A percentile compares a stretch with the other conserved stretches of the same genome.
Conservation (phyloP, 2,113 vertebrate genomes). For the Salvator merianae region DNA sequence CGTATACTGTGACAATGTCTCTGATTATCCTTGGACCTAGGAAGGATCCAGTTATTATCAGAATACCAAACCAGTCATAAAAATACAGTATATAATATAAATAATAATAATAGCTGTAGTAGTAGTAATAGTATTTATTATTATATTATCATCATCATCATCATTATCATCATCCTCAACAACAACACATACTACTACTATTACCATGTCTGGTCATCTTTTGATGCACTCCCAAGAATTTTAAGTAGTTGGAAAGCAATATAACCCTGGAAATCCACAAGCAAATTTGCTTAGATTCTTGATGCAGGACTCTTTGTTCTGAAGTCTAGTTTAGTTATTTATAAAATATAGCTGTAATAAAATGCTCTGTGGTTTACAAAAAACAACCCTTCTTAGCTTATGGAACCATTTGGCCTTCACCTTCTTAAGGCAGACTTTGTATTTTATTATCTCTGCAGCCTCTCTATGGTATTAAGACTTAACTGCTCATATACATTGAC, state of each 20-base stretch:
- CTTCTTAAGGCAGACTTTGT: constrained; percentile 41
- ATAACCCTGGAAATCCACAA: background rate
- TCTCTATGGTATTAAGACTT: constrained; percentile 41
- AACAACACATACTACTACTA: no score
- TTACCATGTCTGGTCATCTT: background rate
- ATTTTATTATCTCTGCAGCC: constrained; percentile 41
- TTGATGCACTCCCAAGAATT: background rate
- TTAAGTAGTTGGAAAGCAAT: background rate
- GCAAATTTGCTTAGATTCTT: background rate
- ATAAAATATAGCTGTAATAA: constrained; percentile 27
- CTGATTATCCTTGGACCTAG: no score
- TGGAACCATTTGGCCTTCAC: constrained; percentile 48
- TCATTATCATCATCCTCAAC: no score
- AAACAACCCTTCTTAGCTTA: constrained; percentile 31
- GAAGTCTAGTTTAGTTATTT: constrained; percentile 2
- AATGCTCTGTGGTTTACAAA: constrained; percentile 30
- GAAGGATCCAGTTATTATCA: no score
- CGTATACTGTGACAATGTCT: no score
- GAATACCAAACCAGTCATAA: no score
- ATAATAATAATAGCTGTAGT: no score
- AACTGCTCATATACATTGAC: constrained; percentile 49
- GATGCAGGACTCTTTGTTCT: background rate
- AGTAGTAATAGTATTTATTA: no score
- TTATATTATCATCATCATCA: no score
- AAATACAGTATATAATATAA: no score